Evolutionary conservation across 2,888 invertebrate genomes (phyloP).

Genomic region (Zootermopsis nevadensis): DNA sequence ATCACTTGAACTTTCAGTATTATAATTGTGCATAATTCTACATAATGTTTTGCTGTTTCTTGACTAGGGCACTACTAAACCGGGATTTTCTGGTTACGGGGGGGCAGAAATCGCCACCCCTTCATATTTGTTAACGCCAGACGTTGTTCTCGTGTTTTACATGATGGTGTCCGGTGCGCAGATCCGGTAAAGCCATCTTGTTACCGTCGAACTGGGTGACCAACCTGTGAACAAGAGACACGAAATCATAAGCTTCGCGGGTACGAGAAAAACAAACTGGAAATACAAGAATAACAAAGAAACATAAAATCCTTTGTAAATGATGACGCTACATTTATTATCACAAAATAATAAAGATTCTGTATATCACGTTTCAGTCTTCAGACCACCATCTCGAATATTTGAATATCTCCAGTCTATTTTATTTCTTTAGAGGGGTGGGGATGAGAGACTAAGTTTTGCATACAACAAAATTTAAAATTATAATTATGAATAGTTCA

Average conservation of each 20-base stretch:
- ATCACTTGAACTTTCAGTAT: background rate
- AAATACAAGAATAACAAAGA: no score
- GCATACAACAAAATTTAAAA: no score
- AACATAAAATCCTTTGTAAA: no score
- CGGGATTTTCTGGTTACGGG: background rate
- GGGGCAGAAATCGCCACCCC: constrained; percentile 35
- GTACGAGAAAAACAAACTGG: background rate
- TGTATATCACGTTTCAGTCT: no score
- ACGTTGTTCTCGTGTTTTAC: constrained; percentile 8
- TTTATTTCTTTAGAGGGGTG: no score
- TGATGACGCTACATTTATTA: no score
- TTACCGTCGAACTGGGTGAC: background rate
- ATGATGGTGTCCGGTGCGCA: background rate
- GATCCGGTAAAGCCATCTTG: constrained; percentile 15
- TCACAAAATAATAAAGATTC: no score
- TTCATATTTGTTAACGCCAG: constrained; percentile 38
- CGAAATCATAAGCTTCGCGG: background rate
- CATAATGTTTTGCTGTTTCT: background rate
- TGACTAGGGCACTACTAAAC: background rate
- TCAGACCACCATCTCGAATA: no score
- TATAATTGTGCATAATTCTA: no score
- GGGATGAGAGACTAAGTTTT: no score
- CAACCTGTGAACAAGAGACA: background rate
- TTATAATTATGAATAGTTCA: no score
- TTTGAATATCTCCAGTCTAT: no score